These are phyloP conservation scores for Nycticryphes semicollaris DNA, from an alignment of 2,113 vertebrate genomes.

Conservation along the genomic window DNA sequence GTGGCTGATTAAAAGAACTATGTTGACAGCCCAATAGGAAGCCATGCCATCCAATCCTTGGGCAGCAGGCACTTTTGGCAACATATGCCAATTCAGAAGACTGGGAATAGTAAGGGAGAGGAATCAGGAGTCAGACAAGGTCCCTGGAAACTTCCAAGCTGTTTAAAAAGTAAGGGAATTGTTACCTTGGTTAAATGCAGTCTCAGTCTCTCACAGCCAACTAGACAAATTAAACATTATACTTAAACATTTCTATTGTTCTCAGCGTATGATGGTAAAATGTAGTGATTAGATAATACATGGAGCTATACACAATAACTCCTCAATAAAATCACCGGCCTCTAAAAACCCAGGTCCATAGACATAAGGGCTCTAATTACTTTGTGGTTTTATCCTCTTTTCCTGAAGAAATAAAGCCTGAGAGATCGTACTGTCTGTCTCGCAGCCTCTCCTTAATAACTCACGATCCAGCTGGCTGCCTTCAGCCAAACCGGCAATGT, in stretches of 20 bases:
- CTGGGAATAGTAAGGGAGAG: neutral
- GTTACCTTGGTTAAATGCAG: neutral
- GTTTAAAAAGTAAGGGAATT: neutral
- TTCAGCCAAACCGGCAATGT: neutral
- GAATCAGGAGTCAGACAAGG: conserved; percentile 7
- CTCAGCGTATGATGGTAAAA: neutral
- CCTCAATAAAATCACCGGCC: neutral
- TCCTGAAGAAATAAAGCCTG: neutral
- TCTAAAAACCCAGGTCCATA: neutral
- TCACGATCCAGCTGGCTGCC: neutral
- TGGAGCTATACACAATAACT: neutral
- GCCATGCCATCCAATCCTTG: neutral
- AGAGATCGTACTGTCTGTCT: neutral
- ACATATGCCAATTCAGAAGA: neutral
- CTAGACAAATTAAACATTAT: neutral
- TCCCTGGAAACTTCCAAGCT: neutral
- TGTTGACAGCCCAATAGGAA: neutral
- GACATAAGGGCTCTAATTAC: neutral
- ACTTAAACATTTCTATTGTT: neutral
- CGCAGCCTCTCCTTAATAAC: neutral
- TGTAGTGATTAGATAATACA: neutral
- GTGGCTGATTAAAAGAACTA: conserved; percentile 8
- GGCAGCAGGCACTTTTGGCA: neutral
- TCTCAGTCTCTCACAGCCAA: neutral
- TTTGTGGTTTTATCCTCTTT: conserved; percentile 3